phyloP scores from a whole-genome alignment of 1,140 invertebrate genomes.

The Lethrus apterus region DNA sequence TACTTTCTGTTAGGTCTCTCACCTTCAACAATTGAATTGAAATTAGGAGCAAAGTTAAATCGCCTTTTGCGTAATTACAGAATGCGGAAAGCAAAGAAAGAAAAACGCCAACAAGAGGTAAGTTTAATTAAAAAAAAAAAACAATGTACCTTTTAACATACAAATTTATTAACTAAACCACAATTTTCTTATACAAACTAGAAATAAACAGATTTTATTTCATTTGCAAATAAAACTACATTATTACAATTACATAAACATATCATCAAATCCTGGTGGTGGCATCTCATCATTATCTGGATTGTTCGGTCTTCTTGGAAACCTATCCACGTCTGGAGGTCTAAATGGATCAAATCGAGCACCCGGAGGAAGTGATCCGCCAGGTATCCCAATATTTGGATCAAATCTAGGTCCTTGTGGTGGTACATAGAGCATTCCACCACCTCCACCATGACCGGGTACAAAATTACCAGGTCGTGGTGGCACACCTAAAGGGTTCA shows the following conservation, averaged over 20 bases:
- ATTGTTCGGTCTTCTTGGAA: conserved; percentile 33
- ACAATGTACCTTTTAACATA: no score
- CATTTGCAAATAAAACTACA: neutral
- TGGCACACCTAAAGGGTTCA: conserved; percentile 31
- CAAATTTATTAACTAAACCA: neutral
- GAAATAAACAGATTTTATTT: neutral
- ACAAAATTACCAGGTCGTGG: neutral
- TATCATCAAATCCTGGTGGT: conserved; percentile 65
- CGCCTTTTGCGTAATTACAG: conserved; percentile 47
- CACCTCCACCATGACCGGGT: conserved; percentile 22
- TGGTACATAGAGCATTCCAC: conserved; percentile 71
- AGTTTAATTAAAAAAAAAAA: conserved; percentile 18
- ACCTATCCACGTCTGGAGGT: conserved; percentile 48
- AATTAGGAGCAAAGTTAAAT: conserved; percentile 46
- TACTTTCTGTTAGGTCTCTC: conserved; percentile 46
- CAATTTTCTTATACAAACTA: neutral
- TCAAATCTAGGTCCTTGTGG: conserved; percentile 18
- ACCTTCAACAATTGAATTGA: conserved; percentile 39
- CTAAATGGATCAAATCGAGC: conserved; percentile 78
- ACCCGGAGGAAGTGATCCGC: conserved; percentile 61
- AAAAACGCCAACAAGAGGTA: conserved; percentile 44
- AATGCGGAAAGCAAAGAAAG: conserved; percentile 38
- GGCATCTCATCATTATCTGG: conserved; percentile 69
- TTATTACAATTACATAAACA: conserved; percentile 58
- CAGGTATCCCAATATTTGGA: conserved; percentile 28